Evolutionary conservation across 23 tunicate genomes (phyloP).

Genomic region (Botrylloides violaceus): DNA sequence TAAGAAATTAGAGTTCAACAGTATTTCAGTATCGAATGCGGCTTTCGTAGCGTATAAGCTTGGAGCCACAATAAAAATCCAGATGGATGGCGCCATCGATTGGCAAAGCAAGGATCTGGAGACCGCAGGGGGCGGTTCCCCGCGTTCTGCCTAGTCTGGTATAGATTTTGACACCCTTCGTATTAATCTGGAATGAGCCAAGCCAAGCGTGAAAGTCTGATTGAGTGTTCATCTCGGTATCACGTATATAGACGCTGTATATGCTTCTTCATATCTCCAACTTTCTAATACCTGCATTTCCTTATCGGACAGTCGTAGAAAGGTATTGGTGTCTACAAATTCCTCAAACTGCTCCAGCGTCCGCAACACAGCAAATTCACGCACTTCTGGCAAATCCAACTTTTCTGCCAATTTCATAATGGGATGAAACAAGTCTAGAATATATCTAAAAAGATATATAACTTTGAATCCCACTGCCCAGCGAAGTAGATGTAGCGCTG

Average conservation of each 20-base stretch:
- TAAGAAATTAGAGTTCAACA: not conserved
- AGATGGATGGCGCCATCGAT: no score
- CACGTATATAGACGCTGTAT: not conserved
- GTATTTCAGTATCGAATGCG: not conserved
- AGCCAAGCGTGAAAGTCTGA: no score
- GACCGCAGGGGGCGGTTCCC: no score
- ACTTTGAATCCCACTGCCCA: no score
- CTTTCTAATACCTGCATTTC: slow-evolving; percentile 34
- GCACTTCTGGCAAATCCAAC: slow-evolving; percentile 22
- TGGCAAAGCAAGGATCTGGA: no score
- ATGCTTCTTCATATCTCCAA: not conserved
- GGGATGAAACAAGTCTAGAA: slow-evolving; percentile 28
- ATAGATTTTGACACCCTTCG: no score
- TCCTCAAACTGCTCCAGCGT: slow-evolving; percentile 33
- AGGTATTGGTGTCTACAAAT: slow-evolving; percentile 44
- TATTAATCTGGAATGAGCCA: no score
- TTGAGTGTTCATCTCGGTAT: not conserved
- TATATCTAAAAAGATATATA: slow-evolving; percentile 32
- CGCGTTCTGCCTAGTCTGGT: no score
- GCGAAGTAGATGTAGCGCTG: no score
- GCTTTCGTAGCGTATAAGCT: no score
- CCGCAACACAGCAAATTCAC: slow-evolving; percentile 25
- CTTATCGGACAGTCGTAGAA: slow-evolving; percentile 19
- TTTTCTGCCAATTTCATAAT: slow-evolving; percentile 19
- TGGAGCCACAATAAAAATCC: no score